Evolutionary conservation across 2,888 invertebrate species (phyloP).

Genomic region (Troides oblongomaculatus): DNA sequence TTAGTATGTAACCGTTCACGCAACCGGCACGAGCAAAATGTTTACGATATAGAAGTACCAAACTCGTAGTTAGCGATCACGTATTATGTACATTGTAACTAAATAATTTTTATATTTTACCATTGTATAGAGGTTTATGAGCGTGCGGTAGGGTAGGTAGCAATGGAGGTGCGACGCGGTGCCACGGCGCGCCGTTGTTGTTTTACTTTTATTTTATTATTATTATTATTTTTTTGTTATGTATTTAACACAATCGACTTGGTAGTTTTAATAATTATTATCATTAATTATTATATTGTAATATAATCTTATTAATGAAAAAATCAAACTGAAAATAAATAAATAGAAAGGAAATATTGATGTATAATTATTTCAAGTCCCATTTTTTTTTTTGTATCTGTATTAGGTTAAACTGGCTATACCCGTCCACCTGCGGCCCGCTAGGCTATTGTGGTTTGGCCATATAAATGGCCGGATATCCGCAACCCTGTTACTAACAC

Average conservation of each 20-base stretch:
- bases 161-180: slow-evolving; percentile 57
- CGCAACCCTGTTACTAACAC: too few species aligned
- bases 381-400: too few species aligned
- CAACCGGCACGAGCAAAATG: slow-evolving; percentile 51
- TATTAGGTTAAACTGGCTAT: too few species aligned
- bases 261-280: slow-evolving; percentile 79
- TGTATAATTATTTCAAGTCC: slow-evolving; percentile 28
- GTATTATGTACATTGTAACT: slow-evolving; percentile 79
- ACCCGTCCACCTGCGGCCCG: too few species aligned
- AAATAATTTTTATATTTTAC: slow-evolving; percentile 77
- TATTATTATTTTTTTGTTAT: slow-evolving; percentile 64
- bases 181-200: slow-evolving; percentile 62
- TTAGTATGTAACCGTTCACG: slow-evolving; percentile 55
- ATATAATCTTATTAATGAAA: slow-evolving; percentile 81
- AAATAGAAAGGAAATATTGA: slow-evolving; percentile 67
- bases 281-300: slow-evolving; percentile 79
- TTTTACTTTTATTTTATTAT: slow-evolving; percentile 62
- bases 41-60: slow-evolving; percentile 75
- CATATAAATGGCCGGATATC: too few species aligned
- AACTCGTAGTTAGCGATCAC: slow-evolving; percentile 77
- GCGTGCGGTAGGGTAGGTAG: slow-evolving; percentile 59
- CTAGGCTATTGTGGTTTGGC: too few species aligned
- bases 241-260: slow-evolving; percentile 80
- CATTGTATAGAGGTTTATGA: slow-evolving; percentile 78
- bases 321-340: slow-evolving; percentile 78